Evolutionary conservation across 2,888 invertebrate species (phyloP).

Genomic region (Busseola fusca): DNA sequence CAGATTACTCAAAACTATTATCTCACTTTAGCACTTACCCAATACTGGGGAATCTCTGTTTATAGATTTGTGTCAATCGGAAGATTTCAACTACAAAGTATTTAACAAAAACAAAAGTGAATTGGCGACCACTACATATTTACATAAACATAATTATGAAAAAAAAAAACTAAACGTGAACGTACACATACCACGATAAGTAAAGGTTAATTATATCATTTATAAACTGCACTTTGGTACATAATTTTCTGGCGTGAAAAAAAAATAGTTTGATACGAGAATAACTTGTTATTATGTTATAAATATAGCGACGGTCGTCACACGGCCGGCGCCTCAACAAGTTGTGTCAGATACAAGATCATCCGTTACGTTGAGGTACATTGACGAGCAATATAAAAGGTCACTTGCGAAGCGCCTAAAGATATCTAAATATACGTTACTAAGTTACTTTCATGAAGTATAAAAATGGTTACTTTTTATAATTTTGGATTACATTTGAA

Average conservation of each 20-base stretch:
- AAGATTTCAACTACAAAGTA: background rate
- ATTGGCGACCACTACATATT: background rate
- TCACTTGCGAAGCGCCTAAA: too few species aligned
- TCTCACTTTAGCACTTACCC: background rate
- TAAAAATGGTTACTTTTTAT: too few species aligned
- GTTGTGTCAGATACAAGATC: background rate
- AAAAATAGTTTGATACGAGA: background rate
- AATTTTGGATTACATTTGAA: too few species aligned
- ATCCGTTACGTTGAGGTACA: background rate
- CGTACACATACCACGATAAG: background rate
- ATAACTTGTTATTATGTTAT: background rate
- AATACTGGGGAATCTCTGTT: background rate
- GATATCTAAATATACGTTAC: too few species aligned
- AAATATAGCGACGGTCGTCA: background rate
- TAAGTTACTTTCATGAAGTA: too few species aligned
- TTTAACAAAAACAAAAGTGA: background rate
- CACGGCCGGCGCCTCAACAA: background rate
- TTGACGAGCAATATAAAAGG: too few species aligned
- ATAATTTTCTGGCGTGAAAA: too few species aligned
- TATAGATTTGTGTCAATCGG: background rate
- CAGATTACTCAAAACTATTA: background rate
- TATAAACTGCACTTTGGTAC: background rate
- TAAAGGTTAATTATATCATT: background rate
- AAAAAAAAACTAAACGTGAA: background rate
- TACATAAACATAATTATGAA: too few species aligned